These are phyloP conservation scores for Cyanoramphus novaezelandiae DNA, from an alignment of 2,113 vertebrate genomes.

Conservation along the genomic window DNA sequence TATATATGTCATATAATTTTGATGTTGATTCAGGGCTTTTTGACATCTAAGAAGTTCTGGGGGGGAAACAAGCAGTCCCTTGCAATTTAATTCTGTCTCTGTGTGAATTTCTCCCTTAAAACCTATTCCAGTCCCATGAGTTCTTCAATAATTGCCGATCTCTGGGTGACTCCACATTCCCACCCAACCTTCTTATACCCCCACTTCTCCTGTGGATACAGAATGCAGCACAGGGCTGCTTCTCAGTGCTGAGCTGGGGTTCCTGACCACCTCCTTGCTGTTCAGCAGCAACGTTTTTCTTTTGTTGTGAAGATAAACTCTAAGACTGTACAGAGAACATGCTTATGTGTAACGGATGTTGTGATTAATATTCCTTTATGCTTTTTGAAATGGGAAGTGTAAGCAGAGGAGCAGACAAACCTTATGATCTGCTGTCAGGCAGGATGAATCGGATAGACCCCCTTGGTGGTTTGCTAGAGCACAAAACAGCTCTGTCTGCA, in stretches of 20 bases:
- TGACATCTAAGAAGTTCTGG: not conserved
- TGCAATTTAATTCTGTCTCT: not conserved
- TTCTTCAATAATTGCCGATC: not conserved
- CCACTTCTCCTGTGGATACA: fast-evolving
- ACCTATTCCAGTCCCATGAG: not conserved
- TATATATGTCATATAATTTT: not conserved
- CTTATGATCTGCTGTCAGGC: not conserved
- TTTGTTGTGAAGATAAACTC: not conserved
- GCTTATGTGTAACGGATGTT: not conserved
- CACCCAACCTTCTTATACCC: not conserved
- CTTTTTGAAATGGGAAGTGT: not conserved
- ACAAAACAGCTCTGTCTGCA: not conserved
- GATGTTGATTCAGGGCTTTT: not conserved
- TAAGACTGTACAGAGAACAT: not conserved
- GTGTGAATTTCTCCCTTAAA: not conserved
- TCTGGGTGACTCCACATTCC: not conserved
- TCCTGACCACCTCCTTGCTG: not conserved
- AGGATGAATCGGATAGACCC: not conserved
- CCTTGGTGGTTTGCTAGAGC: not conserved
- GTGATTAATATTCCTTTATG: not conserved
- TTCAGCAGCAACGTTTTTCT: not conserved
- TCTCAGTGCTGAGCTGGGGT: not conserved
- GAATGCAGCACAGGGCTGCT: not conserved
- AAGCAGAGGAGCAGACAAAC: not conserved
- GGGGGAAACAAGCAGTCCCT: too few relatives aligned